A percentile compares a stretch with the other conserved stretches of the same genome.
These are phyloP conservation scores for Triops cancriformis DNA, from an alignment of 1,140 invertebrate species.

Conservation along the genomic window DNA sequence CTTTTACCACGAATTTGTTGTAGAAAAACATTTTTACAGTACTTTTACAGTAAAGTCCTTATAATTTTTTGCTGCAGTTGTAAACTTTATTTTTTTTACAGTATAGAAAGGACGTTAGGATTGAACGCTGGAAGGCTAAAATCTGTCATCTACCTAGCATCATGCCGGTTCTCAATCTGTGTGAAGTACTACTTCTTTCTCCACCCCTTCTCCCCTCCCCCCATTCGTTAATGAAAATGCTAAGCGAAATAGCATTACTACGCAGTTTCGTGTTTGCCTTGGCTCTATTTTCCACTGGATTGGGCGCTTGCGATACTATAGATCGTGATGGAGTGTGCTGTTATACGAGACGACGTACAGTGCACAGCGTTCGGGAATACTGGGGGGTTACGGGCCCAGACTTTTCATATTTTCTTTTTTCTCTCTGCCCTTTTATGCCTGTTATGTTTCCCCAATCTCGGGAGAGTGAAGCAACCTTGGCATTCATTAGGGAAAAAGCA, in stretches of 20 bases:
- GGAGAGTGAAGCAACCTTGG: not conserved
- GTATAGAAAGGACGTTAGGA: no score
- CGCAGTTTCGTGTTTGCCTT: slow-evolving; percentile 2
- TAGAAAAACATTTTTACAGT: no score
- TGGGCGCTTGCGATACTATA: not conserved
- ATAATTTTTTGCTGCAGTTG: no score
- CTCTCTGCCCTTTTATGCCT: not conserved
- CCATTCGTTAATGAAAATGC: not conserved
- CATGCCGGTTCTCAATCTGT: no score
- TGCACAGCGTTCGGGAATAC: not conserved
- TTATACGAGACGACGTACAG: not conserved
- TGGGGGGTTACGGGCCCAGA: not conserved
- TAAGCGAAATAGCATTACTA: not conserved
- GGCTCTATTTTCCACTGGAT: not conserved
- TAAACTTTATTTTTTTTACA: no score
- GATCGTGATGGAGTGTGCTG: not conserved
- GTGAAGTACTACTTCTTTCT: not conserved
- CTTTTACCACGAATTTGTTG: no score
- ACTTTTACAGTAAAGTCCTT: no score
- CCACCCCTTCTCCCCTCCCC: no score
- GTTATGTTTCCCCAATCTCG: not conserved
- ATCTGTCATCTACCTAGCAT: no score
- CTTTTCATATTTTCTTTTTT: not conserved
- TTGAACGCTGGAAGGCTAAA: no score
- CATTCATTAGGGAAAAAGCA: not conserved